Percentiles rank a stretch among this genome's conserved stretches.
These are phyloP conservation scores for Hoplostethus mediterraneus DNA, from an alignment of 2,797 vertebrate genomes.

Conservation along the genomic window DNA sequence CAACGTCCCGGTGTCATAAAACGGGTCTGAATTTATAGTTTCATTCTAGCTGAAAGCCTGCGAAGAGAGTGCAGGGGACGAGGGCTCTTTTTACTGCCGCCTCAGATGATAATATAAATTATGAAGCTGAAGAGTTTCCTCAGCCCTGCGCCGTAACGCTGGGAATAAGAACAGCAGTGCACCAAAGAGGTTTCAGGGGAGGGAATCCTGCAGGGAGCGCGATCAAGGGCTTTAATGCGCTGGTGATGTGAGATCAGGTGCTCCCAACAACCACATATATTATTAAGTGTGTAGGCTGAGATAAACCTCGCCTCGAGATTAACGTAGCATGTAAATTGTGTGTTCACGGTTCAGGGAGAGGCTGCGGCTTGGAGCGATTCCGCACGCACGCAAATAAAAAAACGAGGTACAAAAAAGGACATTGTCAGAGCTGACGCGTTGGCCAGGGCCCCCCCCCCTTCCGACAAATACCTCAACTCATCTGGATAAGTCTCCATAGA, in stretches of 20 bases:
- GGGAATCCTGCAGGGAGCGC: slow-evolving; percentile 6
- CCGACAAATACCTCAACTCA: not conserved
- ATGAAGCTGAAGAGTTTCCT: slow-evolving; percentile 68
- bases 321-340: slow-evolving; percentile 12
- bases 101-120: slow-evolving; percentile 62
- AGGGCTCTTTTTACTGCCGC: slow-evolving; percentile 59
- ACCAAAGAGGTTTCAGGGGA: slow-evolving; percentile 9
- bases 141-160: slow-evolving; percentile 37
- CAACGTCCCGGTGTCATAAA: slow-evolving; percentile 22
- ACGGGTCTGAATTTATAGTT: slow-evolving; percentile 59
- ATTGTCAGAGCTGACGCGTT: not conserved
- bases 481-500: not conserved
- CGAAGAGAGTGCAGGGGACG: slow-evolving; percentile 21
- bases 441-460: too few species aligned
- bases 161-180: slow-evolving; percentile 41
- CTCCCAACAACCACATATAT: slow-evolving; percentile 42
- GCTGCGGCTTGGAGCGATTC: slow-evolving; percentile 3
- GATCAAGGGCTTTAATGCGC: slow-evolving; percentile 14
- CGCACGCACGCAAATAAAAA: not conserved
- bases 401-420: slow-evolving; percentile 7
- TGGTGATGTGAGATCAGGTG: slow-evolving; percentile 11
- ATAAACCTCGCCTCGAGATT: slow-evolving; percentile 22
- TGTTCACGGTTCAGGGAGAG: slow-evolving; percentile 19
- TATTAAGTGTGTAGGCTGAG: slow-evolving; percentile 30
- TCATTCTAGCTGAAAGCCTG: slow-evolving; percentile 60